A percentile compares a stretch with the other conserved stretches of the same genome.
phyloP scores from a whole-genome alignment of 1,140 invertebrate species.

The Neomicropteryx cornuta region DNA sequence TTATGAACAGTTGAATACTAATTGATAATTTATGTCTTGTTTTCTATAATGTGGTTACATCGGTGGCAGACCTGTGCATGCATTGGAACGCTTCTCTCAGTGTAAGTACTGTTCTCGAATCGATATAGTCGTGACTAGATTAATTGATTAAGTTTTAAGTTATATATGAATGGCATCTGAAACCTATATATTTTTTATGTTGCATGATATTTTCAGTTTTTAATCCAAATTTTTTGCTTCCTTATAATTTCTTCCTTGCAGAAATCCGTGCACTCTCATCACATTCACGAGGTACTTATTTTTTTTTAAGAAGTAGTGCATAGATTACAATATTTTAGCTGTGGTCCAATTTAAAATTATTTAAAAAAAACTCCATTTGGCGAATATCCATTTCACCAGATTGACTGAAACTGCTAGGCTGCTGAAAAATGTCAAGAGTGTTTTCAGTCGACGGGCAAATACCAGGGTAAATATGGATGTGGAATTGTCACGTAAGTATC shows the following conservation, averaged over 20 bases:
- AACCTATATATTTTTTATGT: not conserved
- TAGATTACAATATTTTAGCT: no score
- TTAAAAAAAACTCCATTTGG: no score
- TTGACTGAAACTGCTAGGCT: constrained; percentile 91
- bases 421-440: constrained; percentile 84
- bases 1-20: no score
- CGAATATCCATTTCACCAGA: no score
- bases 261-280: not conserved
- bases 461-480: constrained; percentile 71
- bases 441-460: constrained; percentile 73
- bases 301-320: no score
- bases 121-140: not conserved
- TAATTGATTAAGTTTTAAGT: no score
- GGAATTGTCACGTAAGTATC: constrained; percentile 83
- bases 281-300: no score
- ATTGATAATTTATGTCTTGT: no score
- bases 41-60: no score
- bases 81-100: constrained; percentile 70
- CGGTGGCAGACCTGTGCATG: constrained; percentile 69
- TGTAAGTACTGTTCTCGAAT: constrained; percentile 61
- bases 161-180: not conserved
- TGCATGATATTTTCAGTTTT: not conserved
- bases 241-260: not conserved
- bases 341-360: no score
- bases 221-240: not conserved